Conservation (phyloP, 2,888 invertebrate genomes). For the Achlya flavicornis region DNA sequence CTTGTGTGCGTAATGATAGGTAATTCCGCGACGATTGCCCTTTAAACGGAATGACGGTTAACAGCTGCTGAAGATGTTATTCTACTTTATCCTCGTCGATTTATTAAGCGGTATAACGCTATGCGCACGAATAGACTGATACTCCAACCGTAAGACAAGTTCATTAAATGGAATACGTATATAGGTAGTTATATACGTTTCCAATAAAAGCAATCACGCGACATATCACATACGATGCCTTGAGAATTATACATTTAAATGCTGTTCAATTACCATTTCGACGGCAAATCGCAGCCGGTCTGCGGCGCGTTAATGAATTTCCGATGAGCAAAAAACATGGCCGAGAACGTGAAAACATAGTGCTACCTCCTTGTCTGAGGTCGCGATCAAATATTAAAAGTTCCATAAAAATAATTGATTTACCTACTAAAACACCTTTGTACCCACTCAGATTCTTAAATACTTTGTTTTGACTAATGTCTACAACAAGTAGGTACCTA, state of each 20-base stretch:
- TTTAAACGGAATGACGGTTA: conserved; percentile 46
- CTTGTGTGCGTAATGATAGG: conserved; percentile 24
- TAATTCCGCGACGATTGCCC: conserved; percentile 37
- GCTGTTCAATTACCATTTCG: conserved; percentile 66
- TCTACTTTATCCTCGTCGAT: conserved; percentile 45
- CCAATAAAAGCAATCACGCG: conserved; percentile 60
- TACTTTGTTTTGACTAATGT: no score
- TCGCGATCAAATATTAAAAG: conserved; percentile 14
- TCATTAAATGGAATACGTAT: conserved; percentile 58
- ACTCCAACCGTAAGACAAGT: conserved; percentile 51
- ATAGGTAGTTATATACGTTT: conserved; percentile 26
- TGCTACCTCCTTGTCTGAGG: conserved; percentile 24
- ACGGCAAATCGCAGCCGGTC: conserved; percentile 64
- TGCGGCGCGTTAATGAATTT: conserved; percentile 62
- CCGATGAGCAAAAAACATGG: conserved; percentile 58
- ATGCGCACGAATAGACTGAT: conserved; percentile 32
- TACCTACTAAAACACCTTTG: no score
- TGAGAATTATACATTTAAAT: conserved; percentile 68
- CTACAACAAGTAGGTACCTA: no score
- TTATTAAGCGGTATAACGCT: conserved; percentile 39
- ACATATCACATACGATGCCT: conserved; percentile 56
- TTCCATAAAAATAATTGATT: not conserved
- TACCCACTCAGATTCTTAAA: no score
- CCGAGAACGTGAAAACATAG: not conserved
- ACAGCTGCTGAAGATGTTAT: conserved; percentile 50